Evolutionary conservation across 2,113 vertebrate species (phyloP).

Genomic region (Melanostigma gelatinosum): DNA sequence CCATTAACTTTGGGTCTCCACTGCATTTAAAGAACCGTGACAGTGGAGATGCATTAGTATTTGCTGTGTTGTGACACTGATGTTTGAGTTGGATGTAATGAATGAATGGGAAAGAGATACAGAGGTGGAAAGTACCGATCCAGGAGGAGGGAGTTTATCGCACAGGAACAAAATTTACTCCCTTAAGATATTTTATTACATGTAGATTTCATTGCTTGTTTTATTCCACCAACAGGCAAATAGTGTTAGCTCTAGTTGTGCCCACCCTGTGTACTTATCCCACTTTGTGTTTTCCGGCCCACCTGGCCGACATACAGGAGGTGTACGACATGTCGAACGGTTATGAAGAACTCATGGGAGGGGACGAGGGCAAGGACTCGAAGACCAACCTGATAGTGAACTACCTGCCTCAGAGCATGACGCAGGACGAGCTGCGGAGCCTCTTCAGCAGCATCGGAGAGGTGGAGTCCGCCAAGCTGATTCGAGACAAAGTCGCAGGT

Average conservation of each 20-base stretch:
- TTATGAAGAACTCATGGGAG: conserved; percentile 98
- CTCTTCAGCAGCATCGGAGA: conserved; percentile 98
- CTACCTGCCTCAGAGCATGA: conserved; percentile 99
- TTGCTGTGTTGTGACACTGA: background rate
- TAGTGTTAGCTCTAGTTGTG: background rate
- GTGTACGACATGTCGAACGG: conserved; percentile 96
- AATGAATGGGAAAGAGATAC: background rate
- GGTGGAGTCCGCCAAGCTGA: conserved; percentile 98
- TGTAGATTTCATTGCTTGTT: background rate
- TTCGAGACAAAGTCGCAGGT: conserved; percentile 99
- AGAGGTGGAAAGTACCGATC: background rate
- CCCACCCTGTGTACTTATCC: conserved; percentile 19
- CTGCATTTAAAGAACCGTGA: background rate
- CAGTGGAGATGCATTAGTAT: background rate
- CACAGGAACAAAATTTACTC: background rate
- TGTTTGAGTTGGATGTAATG: background rate
- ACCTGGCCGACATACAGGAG: conserved; percentile 83
- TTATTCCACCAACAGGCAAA: background rate
- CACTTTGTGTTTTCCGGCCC: conserved; percentile 29
- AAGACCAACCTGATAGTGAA: conserved; percentile 98
- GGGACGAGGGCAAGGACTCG: conserved; percentile 92
- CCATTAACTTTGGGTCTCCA: background rate
- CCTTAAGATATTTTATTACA: background rate
- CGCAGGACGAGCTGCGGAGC: conserved; percentile 95
- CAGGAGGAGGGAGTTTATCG: background rate